Conservation (phyloP, 2,797 vertebrate species). For the Aldrovandia affinis region DNA sequence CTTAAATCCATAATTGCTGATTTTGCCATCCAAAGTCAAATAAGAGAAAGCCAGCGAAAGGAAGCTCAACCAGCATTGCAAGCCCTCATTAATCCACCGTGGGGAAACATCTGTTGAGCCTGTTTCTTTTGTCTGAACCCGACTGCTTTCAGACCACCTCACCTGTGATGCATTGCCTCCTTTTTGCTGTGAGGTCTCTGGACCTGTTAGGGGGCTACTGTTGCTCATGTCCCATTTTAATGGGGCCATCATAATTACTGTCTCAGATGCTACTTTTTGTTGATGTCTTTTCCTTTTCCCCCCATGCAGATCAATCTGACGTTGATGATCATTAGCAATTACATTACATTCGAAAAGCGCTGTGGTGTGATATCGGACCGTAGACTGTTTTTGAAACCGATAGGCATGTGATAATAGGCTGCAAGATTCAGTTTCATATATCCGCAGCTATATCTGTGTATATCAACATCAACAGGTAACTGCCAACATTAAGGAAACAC, state of each 20-base stretch:
- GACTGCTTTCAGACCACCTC: neutral
- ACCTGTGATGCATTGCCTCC: neutral
- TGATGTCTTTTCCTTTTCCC: neutral
- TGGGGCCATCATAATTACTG: neutral
- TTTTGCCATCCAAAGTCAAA: neutral
- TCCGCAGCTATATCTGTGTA: too few species aligned
- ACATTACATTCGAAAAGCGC: neutral
- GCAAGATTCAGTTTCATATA: neutral
- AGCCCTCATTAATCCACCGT: neutral
- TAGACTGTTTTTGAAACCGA: neutral
- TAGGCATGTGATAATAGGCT: neutral
- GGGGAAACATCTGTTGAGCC: neutral
- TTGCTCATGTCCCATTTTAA: neutral
- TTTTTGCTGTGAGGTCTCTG: neutral
- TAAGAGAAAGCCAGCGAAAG: neutral
- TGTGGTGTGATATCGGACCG: neutral
- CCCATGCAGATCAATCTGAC: neutral
- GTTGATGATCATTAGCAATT: neutral
- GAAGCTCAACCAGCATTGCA: neutral
- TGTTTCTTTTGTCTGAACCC: neutral
- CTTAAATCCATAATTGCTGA: constrained; percentile 17
- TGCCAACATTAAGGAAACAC: too few species aligned
- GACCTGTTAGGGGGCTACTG: neutral
- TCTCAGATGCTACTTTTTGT: neutral
- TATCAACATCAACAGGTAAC: neutral